These are phyloP conservation scores for Eurosta solidaginis DNA, from an alignment of 1,140 invertebrate species.

Conservation along the genomic window DNA sequence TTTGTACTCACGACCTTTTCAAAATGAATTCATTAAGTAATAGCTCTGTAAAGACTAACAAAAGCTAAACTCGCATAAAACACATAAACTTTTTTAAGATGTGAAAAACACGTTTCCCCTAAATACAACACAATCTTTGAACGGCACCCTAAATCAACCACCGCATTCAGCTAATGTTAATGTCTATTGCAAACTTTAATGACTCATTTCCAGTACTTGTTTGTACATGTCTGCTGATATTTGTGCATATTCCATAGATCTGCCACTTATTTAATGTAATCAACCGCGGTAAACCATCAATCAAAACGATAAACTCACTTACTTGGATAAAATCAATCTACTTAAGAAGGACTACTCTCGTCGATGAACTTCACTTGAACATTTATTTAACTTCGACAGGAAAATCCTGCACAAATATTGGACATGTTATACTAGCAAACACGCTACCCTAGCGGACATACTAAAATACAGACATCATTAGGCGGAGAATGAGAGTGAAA, in stretches of 20 bases:
- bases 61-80: too few species aligned
- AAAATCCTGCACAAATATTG: not conserved
- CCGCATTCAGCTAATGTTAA: not conserved
- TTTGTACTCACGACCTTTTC: too few species aligned
- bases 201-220: not conserved
- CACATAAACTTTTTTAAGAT: too few species aligned
- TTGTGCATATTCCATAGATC: not conserved
- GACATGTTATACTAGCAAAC: not conserved
- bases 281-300: conserved; percentile 5
- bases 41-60: too few species aligned
- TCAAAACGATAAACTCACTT: conserved; percentile 26
- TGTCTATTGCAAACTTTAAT: not conserved
- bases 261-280: conserved; percentile 14
- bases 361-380: not conserved
- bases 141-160: too few species aligned
- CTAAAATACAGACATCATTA: not conserved
- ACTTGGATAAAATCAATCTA: conserved; percentile 24
- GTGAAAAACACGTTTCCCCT: not conserved
- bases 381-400: conserved; percentile 9
- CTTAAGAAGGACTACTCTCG: conserved; percentile 7
- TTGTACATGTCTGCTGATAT: not conserved
- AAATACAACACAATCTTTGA: not conserved
- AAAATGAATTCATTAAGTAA: too few species aligned
- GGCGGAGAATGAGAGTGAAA: not conserved
- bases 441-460: not conserved